Evolutionary conservation across 35 echinoderm and acorn worm species (phyloP), one percentile per base, ranked within the genome.

Genomic region (Anneissia japonica): DNA sequence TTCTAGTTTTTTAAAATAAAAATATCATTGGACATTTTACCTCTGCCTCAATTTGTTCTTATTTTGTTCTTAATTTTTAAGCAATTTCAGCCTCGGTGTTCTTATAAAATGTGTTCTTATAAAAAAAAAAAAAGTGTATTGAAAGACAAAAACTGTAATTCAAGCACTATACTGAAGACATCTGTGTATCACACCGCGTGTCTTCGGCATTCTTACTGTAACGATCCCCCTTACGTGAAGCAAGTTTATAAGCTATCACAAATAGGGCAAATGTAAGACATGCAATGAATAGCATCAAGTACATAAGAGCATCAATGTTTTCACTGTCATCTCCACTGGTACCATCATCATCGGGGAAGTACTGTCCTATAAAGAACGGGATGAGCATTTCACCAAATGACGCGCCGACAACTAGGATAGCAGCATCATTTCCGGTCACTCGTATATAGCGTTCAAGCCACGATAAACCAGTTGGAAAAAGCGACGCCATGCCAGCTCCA

Each of bases 341-440:
- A 64, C 21, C 19, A 12, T 26, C 51, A 64, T 9, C 21, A 64
- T 64, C 51, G 1, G 51, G 51, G 26, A 64, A 64, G 26, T 12
- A 64, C 19, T 64, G 51, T 40, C 96, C 92, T 1, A 99, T 79
- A 0, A 84, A 4, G 17, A 88, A 33, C 0, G 96, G 96, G 16
- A 99, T 77, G 10, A 89, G 36, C 92, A 99, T 99, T 64, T 93
- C 96, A 4, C 91, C 96, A 34, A 99, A 41, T 0, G 92, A 93
- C 0, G 89, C 82, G 11, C 91, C 91, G 0, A 93, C 80, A 16
- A 99, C 37, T 0, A 99, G 89, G 4, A 93, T 51, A 3, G 96
- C 88, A 9, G 92, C 89, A 12, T 85, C 82, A 31, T 87, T 93
- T 12, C 96, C 92, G 0, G 87, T 91, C 14, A 94, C 87, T 5